Evolutionary conservation across 2,113 vertebrate species (phyloP), one percentile per base, ranked within the genome.

Genomic region (Oostethus manadensis): DNA sequence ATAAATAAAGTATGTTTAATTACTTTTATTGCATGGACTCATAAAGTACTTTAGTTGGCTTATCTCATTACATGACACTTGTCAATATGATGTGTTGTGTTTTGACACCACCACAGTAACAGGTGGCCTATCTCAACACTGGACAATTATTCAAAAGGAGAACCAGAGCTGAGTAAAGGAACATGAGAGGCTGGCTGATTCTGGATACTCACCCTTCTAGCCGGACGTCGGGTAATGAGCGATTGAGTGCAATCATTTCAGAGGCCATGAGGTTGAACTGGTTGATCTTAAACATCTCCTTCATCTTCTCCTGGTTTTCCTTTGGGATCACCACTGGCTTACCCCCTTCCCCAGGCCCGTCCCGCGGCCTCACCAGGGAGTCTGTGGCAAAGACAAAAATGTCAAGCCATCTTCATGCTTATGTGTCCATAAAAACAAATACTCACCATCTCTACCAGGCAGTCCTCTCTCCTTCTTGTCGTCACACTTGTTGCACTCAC

Each of bases 281-380:
- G 88, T 99, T 99, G 84, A 99, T 98, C 92, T 99, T 99, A 87
- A 99, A 99, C 94, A 98, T 96, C 83, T 98, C 97, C 89, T 96
- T 98, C 97, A 99, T 99, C 87, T 94, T 96, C 78, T 98, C 97
- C 87, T 98, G 95, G 73, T 95, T 93, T 58, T 98, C 97, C 83
- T 99, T 99, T 5, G 94, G 91, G 84, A 99, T 96, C 77, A 96
- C 92, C 61, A 98, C 96, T 66, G 96, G 95, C 66, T 99, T 99
- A 14, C 97, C 97, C 83, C 97, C 98, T 85, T 99, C 97, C 62
- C 96, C 97, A 7, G 97, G 97, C 58, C 97, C 97, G 68, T 98
- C 97, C 68, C 96, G 93, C 58, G 92, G 89, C 82, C 93, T 94
- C 65, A 85, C 88, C 65, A 96, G 62, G 49, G 89, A 74, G 71